Evolutionary conservation across 2,797 vertebrate genomes (phyloP).

Genomic region (Anguilla megastoma): DNA sequence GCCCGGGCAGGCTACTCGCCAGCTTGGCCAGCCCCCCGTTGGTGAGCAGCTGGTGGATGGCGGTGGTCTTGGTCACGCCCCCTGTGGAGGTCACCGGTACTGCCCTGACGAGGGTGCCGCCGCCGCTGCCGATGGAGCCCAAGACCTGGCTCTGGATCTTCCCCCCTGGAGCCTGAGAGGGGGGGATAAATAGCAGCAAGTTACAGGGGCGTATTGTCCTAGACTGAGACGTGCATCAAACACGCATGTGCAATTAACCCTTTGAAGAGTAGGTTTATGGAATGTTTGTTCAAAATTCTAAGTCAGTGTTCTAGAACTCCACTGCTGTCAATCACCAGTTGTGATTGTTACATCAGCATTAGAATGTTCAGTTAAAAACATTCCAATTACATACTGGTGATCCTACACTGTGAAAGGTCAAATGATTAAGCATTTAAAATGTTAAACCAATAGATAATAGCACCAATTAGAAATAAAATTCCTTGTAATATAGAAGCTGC

Average conservation of each 20-base stretch:
- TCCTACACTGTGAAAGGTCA: too few species aligned
- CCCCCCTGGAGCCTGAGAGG: conserved; percentile 69
- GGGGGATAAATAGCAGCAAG: conserved; percentile 19
- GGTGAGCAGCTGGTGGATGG: conserved; percentile 93
- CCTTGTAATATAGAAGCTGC: background rate
- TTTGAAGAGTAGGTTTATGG: too few species aligned
- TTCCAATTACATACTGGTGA: too few species aligned
- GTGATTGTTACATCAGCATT: too few species aligned
- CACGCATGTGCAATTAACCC: background rate
- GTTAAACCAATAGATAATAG: background rate
- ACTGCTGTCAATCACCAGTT: too few species aligned
- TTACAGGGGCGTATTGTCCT: background rate
- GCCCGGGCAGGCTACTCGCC: conserved; percentile 88
- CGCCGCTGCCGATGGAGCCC: conserved; percentile 70
- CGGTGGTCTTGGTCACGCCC: conserved; percentile 81
- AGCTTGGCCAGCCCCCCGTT: conserved; percentile 92
- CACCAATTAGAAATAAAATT: background rate
- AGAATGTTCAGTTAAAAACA: too few species aligned
- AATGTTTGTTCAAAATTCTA: too few species aligned
- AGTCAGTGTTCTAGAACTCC: too few species aligned
- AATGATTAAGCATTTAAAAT: background rate
- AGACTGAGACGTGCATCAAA: background rate
- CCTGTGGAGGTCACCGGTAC: conserved; percentile 85
- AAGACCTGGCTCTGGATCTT: conserved; percentile 78
- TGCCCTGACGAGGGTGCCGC: conserved; percentile 81